phyloP scores from a whole-genome alignment of 2,888 invertebrate genomes.

The Norana najaformis region DNA sequence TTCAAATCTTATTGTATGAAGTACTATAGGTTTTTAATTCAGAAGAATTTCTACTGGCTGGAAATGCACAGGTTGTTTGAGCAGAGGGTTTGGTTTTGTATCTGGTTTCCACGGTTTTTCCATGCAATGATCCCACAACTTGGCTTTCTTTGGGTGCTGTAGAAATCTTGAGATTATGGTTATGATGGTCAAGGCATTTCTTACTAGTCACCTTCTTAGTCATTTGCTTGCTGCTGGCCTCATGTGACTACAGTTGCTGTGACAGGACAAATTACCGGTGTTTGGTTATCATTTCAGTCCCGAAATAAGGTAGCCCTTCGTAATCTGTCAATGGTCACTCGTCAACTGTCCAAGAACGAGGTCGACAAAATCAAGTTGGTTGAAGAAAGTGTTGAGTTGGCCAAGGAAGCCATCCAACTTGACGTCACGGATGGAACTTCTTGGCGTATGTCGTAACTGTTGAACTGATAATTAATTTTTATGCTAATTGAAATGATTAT shows the following conservation, averaged over 20 bases:
- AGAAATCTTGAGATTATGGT: no score
- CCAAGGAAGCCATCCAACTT: conserved; percentile 79
- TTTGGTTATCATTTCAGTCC: conserved; percentile 65
- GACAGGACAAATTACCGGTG: background rate
- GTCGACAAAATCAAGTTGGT: conserved; percentile 65
- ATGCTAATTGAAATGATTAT: no score
- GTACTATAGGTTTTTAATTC: no score
- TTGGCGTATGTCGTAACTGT: conserved; percentile 68
- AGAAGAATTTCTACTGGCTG: no score
- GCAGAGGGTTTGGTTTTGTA: background rate
- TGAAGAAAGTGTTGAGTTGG: conserved; percentile 75
- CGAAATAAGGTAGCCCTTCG: conserved; percentile 77
- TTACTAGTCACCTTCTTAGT: background rate
- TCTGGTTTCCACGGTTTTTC: background rate
- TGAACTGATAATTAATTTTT: background rate
- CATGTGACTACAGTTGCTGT: background rate
- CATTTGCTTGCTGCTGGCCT: background rate
- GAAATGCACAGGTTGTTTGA: no score
- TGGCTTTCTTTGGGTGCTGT: no score
- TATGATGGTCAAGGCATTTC: no score
- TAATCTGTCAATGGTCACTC: conserved; percentile 78
- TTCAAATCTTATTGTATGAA: background rate
- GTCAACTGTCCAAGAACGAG: conserved; percentile 68
- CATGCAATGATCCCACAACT: no score
- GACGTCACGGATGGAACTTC: conserved; percentile 79